Evolutionary conservation across 2,113 vertebrate species (phyloP), one percentile per base, ranked within the genome.

Genomic region (Megaleporinus macrocephalus): DNA sequence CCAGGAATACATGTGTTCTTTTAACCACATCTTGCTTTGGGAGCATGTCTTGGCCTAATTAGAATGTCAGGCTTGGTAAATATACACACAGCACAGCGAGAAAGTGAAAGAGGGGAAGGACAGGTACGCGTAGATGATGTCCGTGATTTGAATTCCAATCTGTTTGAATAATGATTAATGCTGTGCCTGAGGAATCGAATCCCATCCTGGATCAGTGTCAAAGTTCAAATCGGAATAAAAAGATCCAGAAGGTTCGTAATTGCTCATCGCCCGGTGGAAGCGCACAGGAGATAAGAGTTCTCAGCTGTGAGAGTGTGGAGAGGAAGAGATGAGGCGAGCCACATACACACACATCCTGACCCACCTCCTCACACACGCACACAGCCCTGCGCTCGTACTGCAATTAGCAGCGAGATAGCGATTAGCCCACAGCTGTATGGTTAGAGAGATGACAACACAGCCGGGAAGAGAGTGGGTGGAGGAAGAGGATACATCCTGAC

Each of bases 291-390:
- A 71, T 61, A 29, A 44, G 82, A 88, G 86, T 88, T 86, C 80
- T 74, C 1, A 12, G 4, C 41, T 44, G 36, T 53, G 20, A 87
- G 36, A 41, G 36, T 55, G 20, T 18, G 15, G 15, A 73, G 47
- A 30, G 47, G 20, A 51, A 33, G 11, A 68, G 76, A 62, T 63
- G 30, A 41, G 59, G 63, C 22, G 13, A 30, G 20, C 44, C 85
- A 88, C 10, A 61, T 6, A 36, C 33, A 72, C 62, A 80, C 55
- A 80, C 87, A 74, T 80, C 85, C 76, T 57, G 51, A 68, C 61
- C 72, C 20, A 79, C 51, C 74, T 27, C 26, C 24, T 83, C 57
- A 14, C 79, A 57, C 55, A n/a, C 41, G 68, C 22, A 68, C n/a
- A 24, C 41, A 73, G 18, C 3, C 20, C 16, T 22, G 7, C 20